A percentile compares a stretch with the other conserved stretches of the same genome.
phyloP scores from a whole-genome alignment of 2,797 vertebrate genomes.

The Lacerta bilineata region DNA sequence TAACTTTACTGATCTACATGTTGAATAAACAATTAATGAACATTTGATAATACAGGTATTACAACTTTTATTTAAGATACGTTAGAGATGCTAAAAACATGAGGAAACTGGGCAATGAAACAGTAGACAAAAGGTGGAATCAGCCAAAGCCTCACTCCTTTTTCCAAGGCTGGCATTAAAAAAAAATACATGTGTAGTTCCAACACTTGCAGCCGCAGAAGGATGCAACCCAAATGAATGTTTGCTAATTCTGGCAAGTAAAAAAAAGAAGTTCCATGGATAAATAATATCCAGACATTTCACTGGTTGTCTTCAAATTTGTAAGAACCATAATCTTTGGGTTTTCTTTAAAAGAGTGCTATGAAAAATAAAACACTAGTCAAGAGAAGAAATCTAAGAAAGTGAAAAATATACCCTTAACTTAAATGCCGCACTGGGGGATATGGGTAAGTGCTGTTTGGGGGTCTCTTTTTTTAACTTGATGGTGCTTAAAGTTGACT shows the following conservation, averaged over 20 bases:
- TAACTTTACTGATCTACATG: slow-evolving; percentile 52
- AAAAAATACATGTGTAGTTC: slow-evolving; percentile 58
- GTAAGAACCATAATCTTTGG: slow-evolving; percentile 44
- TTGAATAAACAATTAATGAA: slow-evolving; percentile 72
- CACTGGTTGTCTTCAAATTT: slow-evolving; percentile 60
- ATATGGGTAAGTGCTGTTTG: slow-evolving; percentile 23
- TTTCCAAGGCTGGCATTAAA: slow-evolving; percentile 70
- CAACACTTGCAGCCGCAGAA: slow-evolving; percentile 69
- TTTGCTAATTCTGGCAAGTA: slow-evolving; percentile 66
- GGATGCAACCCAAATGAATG: slow-evolving; percentile 70
- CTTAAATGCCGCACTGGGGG: background rate
- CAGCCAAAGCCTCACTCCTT: slow-evolving; percentile 74
- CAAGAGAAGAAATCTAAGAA: slow-evolving; percentile 5
- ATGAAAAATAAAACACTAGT: slow-evolving; percentile 45
- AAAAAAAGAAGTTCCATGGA: slow-evolving; percentile 65
- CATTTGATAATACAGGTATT: slow-evolving; percentile 68
- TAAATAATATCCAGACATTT: slow-evolving; percentile 75
- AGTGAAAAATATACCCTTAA: slow-evolving; percentile 28
- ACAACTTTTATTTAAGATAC: slow-evolving; percentile 70
- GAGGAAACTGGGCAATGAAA: slow-evolving; percentile 72
- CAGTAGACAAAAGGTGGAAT: slow-evolving; percentile 62
- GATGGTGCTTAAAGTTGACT: slow-evolving; percentile 46
- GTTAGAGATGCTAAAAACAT: slow-evolving; percentile 78
- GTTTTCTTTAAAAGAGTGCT: slow-evolving; percentile 28
- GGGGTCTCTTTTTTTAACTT: slow-evolving; percentile 45